Conservation (phyloP, 2,888 invertebrate genomes). For the Pseudoips prasinana region DNA sequence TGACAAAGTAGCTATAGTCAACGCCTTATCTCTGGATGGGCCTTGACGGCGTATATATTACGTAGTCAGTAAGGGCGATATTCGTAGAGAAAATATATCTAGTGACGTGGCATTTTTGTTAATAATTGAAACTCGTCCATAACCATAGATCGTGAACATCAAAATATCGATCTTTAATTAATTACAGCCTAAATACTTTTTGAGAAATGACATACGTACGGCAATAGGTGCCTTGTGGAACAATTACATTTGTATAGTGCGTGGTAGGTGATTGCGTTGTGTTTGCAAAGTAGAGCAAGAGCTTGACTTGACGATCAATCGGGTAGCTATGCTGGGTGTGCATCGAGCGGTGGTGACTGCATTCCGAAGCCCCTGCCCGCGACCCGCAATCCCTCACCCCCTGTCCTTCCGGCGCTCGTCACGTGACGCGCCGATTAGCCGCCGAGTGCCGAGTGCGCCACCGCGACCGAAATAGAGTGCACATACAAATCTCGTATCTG, state of each 20-base stretch:
- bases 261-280: constrained; percentile 5
- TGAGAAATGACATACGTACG: too few relatives aligned
- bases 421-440: constrained; percentile 80
- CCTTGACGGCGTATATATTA: too few relatives aligned
- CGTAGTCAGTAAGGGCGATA: too few relatives aligned
- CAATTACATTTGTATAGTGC: constrained; percentile 20
- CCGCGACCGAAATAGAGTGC: constrained; percentile 78
- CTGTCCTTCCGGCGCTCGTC: constrained; percentile 77
- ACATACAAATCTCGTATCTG: constrained; percentile 46
- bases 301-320: constrained; percentile 61
- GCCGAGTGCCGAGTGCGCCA: constrained; percentile 75
- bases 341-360: constrained; percentile 75
- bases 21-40: too few relatives aligned
- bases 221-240: neutral
- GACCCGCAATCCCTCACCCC: constrained; percentile 58
- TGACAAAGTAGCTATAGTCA: too few relatives aligned
- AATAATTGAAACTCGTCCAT: too few relatives aligned
- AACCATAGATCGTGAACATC: too few relatives aligned
- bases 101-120: too few relatives aligned
- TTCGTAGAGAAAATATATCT: too few relatives aligned
- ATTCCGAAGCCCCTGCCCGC: constrained; percentile 64
- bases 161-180: too few relatives aligned
- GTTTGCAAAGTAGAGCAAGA: constrained; percentile 34
- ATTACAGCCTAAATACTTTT: too few relatives aligned
- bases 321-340: constrained; percentile 54